A percentile compares a stretch with the other conserved stretches of the same genome.
These are phyloP conservation scores for Pelmatolapia mariae DNA, from an alignment of 2,113 vertebrate species.

Conservation along the genomic window DNA sequence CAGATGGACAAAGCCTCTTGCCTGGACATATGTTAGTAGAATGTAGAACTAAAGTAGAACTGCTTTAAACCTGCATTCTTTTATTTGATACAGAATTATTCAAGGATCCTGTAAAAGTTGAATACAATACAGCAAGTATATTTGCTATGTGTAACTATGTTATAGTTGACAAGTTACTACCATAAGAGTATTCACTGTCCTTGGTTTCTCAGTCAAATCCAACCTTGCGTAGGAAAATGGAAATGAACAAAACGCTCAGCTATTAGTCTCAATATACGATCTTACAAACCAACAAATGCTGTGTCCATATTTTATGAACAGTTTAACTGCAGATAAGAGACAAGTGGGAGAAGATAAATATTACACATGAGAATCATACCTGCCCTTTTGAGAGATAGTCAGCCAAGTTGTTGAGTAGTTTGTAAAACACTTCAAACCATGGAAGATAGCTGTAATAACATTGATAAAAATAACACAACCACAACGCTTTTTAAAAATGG, in stretches of 20 bases:
- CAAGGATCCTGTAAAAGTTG: background rate
- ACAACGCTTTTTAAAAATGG: background rate
- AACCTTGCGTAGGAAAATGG: background rate
- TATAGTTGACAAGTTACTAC: background rate
- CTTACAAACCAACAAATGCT: background rate
- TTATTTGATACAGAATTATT: background rate
- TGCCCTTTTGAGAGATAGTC: slow-evolving; percentile 80
- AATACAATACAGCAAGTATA: background rate
- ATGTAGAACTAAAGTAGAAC: background rate
- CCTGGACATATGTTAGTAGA: too few species aligned
- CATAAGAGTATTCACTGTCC: background rate
- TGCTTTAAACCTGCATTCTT: background rate
- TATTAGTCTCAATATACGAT: background rate
- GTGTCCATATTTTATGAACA: background rate
- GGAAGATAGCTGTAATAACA: slow-evolving; percentile 77
- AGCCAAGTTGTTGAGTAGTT: slow-evolving; percentile 83
- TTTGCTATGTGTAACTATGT: background rate
- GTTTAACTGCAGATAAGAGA: rapidly evolving
- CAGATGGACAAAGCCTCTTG: background rate
- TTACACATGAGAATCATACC: slow-evolving; percentile 55
- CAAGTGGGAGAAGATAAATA: background rate
- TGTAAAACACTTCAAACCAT: slow-evolving; percentile 93
- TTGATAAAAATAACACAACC: background rate
- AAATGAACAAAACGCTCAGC: background rate
- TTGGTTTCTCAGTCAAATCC: background rate